Evolutionary conservation across 2,113 vertebrate species (phyloP).

Genomic region (Crotalus tigris): DNA sequence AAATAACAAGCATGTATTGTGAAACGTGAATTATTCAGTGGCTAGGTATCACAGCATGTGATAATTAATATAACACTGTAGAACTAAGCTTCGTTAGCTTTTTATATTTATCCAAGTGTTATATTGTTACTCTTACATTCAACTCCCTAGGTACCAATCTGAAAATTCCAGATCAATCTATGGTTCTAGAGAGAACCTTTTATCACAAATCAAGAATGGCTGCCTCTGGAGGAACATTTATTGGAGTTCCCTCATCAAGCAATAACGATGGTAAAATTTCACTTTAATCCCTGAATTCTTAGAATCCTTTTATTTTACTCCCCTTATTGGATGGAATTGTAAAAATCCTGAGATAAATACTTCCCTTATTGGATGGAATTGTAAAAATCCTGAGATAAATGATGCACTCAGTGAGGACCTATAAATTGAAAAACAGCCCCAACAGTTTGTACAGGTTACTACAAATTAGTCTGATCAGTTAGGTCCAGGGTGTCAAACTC

Average conservation of each 20-base stretch:
- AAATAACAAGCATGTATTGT: neutral
- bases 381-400: neutral
- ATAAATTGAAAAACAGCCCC: neutral
- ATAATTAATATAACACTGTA: neutral
- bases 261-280: conserved; percentile 81
- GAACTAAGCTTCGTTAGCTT: neutral
- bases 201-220: conserved; percentile 74
- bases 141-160: conserved; percentile 71
- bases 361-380: neutral
- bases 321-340: neutral
- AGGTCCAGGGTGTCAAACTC: neutral
- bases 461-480: neutral
- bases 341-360: neutral
- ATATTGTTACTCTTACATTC: neutral
- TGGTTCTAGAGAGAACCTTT: conserved; percentile 78
- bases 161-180: conserved; percentile 81
- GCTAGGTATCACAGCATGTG: neutral
- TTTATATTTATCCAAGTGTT: neutral
- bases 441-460: neutral
- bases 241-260: conserved; percentile 81
- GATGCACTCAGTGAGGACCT: neutral
- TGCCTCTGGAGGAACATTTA: conserved; percentile 76
- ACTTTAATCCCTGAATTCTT: neutral
- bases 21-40: neutral
- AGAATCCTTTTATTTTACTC: neutral